Base-by-base conservation (phyloP, 2,888 invertebrate genomes). In the Anorthoa munda region DNA sequence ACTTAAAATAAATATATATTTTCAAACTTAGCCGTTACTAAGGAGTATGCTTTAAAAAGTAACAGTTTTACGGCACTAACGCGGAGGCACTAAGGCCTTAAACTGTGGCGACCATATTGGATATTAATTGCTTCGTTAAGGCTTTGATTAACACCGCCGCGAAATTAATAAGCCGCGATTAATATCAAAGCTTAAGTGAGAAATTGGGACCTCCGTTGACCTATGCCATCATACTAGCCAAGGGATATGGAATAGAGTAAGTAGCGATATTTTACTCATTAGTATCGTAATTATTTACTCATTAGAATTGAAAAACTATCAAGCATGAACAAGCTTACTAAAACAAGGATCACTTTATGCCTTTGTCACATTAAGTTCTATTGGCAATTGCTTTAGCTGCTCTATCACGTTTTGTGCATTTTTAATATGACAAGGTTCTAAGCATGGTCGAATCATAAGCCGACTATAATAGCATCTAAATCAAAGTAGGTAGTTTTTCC, bases 111-210 rank as follows among this genome's bases (percentile, higher is more conserved):
- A 31, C 67, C 60, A 68, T 81, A 61, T 81, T 81, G 39, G 51
- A 53, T 75, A 81, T 75, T 72, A 72, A 72, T 66, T 55, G 66
- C 60, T 51, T 56, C 48, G 78, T 82, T 59, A 71, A 63, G 60
- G 60, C 72, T 46, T 26, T n/a, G n/a, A n/a, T n/a, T n/a, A n/a
- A n/a, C n/a, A n/a, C n/a, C n/a, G n/a, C n/a, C n/a, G n/a, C n/a
- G n/a, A n/a, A n/a, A n/a, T n/a, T n/a, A n/a, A n/a, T n/a, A n/a
- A n/a, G n/a, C n/a, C n/a, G 39, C 31, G 46, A 73, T 59, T 65
- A 73, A 73, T 39, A 50, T 18, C 18, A 17, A 13, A 46, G 53
- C 18, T 66, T 66, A 58, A 63, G 58, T 72, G 60, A 63, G 72
- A 72, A 63, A 80, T 80, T 77, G 60, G 60, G 50, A 68, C 60